These are phyloP conservation scores for Oncorhynchus clarkii DNA, from an alignment of 2,113 vertebrate species.

Conservation along the genomic window DNA sequence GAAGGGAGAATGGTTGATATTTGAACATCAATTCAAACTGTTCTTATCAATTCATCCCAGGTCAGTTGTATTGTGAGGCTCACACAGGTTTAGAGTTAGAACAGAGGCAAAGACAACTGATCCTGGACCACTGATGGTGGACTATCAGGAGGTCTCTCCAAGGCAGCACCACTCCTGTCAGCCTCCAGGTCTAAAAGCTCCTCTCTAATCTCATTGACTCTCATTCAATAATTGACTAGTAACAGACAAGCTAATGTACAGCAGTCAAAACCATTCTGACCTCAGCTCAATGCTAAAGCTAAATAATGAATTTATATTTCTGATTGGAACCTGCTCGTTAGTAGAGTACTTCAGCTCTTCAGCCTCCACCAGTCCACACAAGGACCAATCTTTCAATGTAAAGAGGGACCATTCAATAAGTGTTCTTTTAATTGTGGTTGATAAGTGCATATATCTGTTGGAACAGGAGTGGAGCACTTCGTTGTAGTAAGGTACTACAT, in stretches of 20 bases:
- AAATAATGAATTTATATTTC: slow-evolving; percentile 8
- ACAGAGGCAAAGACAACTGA: no score
- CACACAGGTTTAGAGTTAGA: neutral
- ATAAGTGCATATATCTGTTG: neutral
- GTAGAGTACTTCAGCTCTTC: slow-evolving; percentile 20
- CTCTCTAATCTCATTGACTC: neutral
- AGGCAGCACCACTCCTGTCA: neutral
- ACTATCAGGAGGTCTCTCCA: no score
- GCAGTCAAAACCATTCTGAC: slow-evolving; percentile 44
- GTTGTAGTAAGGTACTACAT: no score
- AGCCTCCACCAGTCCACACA: slow-evolving; percentile 9
- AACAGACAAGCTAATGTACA: slow-evolving; percentile 32
- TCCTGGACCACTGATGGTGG: no score
- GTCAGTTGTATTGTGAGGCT: neutral
- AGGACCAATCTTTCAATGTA: slow-evolving; percentile 60
- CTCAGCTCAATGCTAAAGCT: slow-evolving; percentile 55
- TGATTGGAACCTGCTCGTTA: slow-evolving; percentile 35
- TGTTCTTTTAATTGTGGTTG: slow-evolving; percentile 37
- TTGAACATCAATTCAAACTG: no score
- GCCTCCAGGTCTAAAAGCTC: neutral
- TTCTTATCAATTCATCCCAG: neutral
- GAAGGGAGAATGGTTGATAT: no score
- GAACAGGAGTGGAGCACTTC: slow-evolving; percentile 38
- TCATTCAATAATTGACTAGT: slow-evolving; percentile 23
- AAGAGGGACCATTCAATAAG: slow-evolving; percentile 33